Base-by-base conservation (phyloP, 2,888 invertebrate species). In the Bellardia bayeri region DNA sequence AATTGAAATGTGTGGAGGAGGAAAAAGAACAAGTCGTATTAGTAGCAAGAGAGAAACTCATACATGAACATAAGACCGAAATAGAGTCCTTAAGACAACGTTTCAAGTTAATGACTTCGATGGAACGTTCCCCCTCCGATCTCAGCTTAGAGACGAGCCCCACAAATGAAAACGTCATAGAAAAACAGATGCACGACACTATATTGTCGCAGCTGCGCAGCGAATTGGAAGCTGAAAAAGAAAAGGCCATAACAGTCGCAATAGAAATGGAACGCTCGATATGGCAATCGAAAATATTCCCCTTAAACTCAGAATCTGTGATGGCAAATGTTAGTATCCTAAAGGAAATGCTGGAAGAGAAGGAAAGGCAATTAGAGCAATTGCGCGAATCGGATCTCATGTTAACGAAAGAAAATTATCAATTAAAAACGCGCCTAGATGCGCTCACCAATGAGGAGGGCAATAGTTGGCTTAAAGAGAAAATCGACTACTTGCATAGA, bases 51-150 rank as follows among this genome's bases (percentile, higher is more conserved):
- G 96, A 97, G 85, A 95, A 95, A 89, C 94, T 97, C 88, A 95
- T 95, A 76, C 94, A 95, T 84, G 96, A 96, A 90, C 97, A 97
- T 92, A 96, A 96, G 93, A 96, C 95, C 23, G 97, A 98, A 93
- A 94, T 98, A 61, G 97, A 97, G 90, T 96, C 96, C 7, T 94
- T 98, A 89, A 94, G 96, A 61, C 96, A 96, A 58, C 95, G 97
- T 89, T 96, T 96, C 93, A 96, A 96, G 87, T 94, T 97, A 85
- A 97, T 97, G 95, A 95, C 97, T 0, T 96, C 95, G 68, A 96
- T 96, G 95, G 96, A 97, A 90, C 94, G 96, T 56, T 97, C 96
- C 80, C 96, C 97, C 0, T 97, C 97, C 7, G 97, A 97, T 89
- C 95, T 95, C 2, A 97, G 96, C 91, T 94, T 97, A 6, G 97